Evolutionary conservation across 2,888 invertebrate genomes (phyloP), one percentile per base, ranked within the genome.

Genomic region (Cremastinae sp.): DNA sequence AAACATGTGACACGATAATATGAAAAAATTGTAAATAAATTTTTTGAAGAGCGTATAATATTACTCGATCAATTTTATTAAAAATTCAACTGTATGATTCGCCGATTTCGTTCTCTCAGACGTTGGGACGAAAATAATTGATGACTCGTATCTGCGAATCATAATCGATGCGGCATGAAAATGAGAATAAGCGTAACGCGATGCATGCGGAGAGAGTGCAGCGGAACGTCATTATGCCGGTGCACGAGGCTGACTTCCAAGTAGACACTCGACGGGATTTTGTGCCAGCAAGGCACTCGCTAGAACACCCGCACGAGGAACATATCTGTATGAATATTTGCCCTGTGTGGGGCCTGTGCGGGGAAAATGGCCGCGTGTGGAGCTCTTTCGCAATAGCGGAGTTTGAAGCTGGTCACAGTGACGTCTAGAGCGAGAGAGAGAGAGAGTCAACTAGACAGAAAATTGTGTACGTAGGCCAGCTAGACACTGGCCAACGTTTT

Each of bases 191-290:
- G 28, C 28, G 5, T 5, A 5, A 28, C 2, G 5, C 18, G 14
- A 43, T 8, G 20, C 14, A 38, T 18, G 28, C 53, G 61, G 34
- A 20, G 41, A 18, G 54, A 5, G 28, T 41, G 56, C 47, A 7
- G 49, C 34, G 38, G 22, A 65, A 58, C 47, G 51, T 65, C 34
- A 71, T 75, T 75, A 75, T 71, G 75, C 75, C 10, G 14, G 41
- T 53, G 65, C 75, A 75, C 53, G 74, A 74, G 62, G 34, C 49
- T 10, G 58, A 51, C 49, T 36, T 43, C 34, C 51, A 65, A 72
- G 72, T 72, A 49, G 28, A 34, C 51, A 65, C 72, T 72, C 22
- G 34, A 56, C 45, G 38, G 34, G 51, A 65, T 59, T 72, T 64
- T 54, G 64, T 64, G 71, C 64, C 38, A 45, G 38, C 16, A 41